Percentiles rank a stretch among this genome's conserved stretches.
These are phyloP conservation scores for Cichladusa arquata DNA, from an alignment of 2,113 vertebrate genomes.

Conservation along the genomic window DNA sequence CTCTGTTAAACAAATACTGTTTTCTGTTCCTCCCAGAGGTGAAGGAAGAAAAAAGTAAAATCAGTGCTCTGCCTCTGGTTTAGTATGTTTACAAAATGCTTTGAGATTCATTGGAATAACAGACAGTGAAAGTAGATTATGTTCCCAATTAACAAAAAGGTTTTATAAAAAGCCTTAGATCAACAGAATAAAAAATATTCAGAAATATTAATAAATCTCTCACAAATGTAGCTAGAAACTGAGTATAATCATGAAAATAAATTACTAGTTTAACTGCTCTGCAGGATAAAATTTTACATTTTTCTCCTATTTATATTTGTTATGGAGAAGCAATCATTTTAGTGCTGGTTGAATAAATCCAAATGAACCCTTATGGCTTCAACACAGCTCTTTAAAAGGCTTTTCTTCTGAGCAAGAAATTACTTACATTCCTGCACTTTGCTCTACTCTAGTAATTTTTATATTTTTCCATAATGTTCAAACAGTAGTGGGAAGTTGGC, in stretches of 20 bases:
- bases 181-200: background rate
- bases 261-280: background rate
- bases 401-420: conserved; percentile 47
- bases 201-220: background rate
- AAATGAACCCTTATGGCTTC: conserved; percentile 45
- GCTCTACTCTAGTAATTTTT: conserved; percentile 4
- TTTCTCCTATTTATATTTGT: conserved; percentile 58
- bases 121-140: background rate
- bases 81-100: background rate
- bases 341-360: conserved; percentile 23
- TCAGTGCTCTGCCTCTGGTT: background rate
- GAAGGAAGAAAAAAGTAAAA: background rate
- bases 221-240: background rate
- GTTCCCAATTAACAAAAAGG: background rate
- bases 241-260: background rate
- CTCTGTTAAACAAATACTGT: background rate
- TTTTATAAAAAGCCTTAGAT: background rate
- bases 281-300: conserved; percentile 8
- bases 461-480: conserved; percentile 10
- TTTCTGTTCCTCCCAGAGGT: background rate
- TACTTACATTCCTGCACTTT: conserved; percentile 39
- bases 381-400: conserved; percentile 41
- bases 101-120: background rate
- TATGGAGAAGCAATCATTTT: conserved; percentile 53
- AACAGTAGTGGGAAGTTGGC: background rate